A percentile compares a stretch with the other conserved stretches of the same genome.
These are phyloP conservation scores for Drosophila ercepeae DNA, from an alignment of 1,140 invertebrate genomes.

Conservation along the genomic window DNA sequence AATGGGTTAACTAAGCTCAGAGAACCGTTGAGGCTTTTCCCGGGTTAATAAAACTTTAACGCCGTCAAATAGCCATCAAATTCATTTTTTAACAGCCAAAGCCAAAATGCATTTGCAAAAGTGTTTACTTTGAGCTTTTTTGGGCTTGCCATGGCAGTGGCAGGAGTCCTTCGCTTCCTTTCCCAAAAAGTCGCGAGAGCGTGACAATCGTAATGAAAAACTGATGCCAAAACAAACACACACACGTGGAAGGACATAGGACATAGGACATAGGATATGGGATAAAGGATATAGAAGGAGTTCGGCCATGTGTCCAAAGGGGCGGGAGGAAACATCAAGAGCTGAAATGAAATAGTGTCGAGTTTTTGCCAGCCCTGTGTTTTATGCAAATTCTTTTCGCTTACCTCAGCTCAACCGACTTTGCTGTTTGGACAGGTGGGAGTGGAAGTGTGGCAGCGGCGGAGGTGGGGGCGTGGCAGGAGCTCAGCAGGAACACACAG, in stretches of 20 bases:
- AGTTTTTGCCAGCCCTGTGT: conserved; percentile 71
- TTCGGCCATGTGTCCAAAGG: background rate
- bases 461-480: conserved; percentile 5
- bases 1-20: background rate
- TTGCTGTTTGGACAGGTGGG: conserved; percentile 70
- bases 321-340: conserved; percentile 23
- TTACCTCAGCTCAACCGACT: conserved; percentile 51
- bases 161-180: conserved; percentile 21
- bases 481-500: conserved; percentile 47
- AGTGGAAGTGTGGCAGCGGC: background rate
- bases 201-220: conserved; percentile 72
- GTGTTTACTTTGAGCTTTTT: conserved; percentile 8
- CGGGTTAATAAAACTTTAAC: conserved; percentile 25
- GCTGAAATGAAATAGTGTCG: conserved; percentile 70
- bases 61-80: conserved; percentile 17
- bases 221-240: conserved; percentile 61
- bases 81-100: conserved; percentile 26
- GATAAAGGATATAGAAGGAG: background rate
- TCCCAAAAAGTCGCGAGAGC: conserved; percentile 30
- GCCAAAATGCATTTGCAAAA: conserved; percentile 47
- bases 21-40: conserved; percentile 27
- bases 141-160: background rate
- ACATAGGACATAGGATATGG: background rate
- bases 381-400: conserved; percentile 73
- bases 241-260: background rate